Percentiles rank a stretch among this genome's conserved stretches.
Evolutionary conservation across 2,797 vertebrate genomes (phyloP).

Genomic region (Notolepis coatsorum): DNA sequence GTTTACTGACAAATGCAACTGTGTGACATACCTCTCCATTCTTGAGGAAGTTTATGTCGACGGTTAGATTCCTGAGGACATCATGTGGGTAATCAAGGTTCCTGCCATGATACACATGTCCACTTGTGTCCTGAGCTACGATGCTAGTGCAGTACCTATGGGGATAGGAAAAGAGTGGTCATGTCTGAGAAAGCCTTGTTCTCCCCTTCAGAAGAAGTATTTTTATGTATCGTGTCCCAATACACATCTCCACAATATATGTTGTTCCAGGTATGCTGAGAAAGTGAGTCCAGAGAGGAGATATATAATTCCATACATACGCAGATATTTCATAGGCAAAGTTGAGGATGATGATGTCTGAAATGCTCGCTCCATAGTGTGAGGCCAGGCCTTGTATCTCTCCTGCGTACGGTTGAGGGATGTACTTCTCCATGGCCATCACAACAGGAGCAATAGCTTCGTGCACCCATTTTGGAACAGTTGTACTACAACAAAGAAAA

Average conservation of each 20-base stretch:
- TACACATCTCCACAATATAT: neutral
- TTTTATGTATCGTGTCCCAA: neutral
- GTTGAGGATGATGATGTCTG: conserved; percentile 89
- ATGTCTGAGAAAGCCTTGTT: neutral
- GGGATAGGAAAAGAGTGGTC: conserved; percentile 13
- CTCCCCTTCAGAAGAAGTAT: neutral
- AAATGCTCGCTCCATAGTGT: conserved; percentile 68
- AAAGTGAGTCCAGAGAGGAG: neutral
- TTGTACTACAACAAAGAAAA: conserved; percentile 68
- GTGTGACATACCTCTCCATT: conserved; percentile 83
- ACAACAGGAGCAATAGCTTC: conserved; percentile 69
- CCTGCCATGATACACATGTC: conserved; percentile 90
- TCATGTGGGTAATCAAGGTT: conserved; percentile 90
- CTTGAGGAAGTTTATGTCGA: conserved; percentile 86
- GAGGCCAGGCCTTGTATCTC: conserved; percentile 88
- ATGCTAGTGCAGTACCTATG: conserved; percentile 96
- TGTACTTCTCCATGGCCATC: conserved; percentile 69
- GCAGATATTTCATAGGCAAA: conserved; percentile 91
- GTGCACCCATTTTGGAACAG: conserved; percentile 90
- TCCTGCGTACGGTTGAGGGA: conserved; percentile 84
- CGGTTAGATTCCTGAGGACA: conserved; percentile 85
- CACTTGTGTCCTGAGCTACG: conserved; percentile 87
- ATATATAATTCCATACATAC: conserved; percentile 78
- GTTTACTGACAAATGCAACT: no score
- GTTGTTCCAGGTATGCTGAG: neutral